These are phyloP conservation scores for Chiridota heheva DNA, from an alignment of 35 echinoderm and acorn worm species.

Conservation along the genomic window DNA sequence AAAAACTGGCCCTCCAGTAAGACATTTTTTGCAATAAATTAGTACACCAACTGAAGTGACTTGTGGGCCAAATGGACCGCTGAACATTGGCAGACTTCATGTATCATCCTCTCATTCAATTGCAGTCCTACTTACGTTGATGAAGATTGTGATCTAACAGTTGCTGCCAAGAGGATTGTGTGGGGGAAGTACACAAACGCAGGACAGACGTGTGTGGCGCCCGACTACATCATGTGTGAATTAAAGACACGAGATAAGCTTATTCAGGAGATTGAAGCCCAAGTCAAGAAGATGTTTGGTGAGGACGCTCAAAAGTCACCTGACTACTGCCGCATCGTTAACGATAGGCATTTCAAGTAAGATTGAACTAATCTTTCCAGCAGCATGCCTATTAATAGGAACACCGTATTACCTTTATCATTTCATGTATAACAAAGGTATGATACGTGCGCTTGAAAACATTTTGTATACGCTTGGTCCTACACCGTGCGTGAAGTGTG, in stretches of 20 bases:
- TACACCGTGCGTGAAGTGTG: too few species aligned
- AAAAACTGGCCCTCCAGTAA: too few species aligned
- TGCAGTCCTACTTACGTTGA: slow-evolving; percentile 77
- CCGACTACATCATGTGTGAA: slow-evolving; percentile 81
- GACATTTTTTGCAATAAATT: too few species aligned
- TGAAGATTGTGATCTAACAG: slow-evolving; percentile 35
- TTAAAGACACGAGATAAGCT: slow-evolving; percentile 52
- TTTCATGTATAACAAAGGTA: neutral
- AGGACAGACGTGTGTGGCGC: slow-evolving; percentile 87
- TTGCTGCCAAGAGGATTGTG: slow-evolving; percentile 37
- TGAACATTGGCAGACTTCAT: too few species aligned
- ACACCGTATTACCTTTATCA: neutral
- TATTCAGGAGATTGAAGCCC: slow-evolving; percentile 18
- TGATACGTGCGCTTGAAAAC: too few species aligned
- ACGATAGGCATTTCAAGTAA: slow-evolving; percentile 90
- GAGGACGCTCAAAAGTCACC: slow-evolving; percentile 68
- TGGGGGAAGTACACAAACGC: slow-evolving; percentile 73
- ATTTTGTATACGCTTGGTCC: too few species aligned
- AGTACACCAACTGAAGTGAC: too few species aligned
- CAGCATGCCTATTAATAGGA: neutral
- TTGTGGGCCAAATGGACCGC: too few species aligned
- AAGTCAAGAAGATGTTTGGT: slow-evolving; percentile 71
- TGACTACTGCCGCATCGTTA: slow-evolving; percentile 71
- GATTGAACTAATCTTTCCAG: neutral
- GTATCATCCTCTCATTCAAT: too few species aligned